These are phyloP conservation scores for Phenacoccus solenopsis DNA, from an alignment of 1,140 invertebrate species.

Conservation along the genomic window DNA sequence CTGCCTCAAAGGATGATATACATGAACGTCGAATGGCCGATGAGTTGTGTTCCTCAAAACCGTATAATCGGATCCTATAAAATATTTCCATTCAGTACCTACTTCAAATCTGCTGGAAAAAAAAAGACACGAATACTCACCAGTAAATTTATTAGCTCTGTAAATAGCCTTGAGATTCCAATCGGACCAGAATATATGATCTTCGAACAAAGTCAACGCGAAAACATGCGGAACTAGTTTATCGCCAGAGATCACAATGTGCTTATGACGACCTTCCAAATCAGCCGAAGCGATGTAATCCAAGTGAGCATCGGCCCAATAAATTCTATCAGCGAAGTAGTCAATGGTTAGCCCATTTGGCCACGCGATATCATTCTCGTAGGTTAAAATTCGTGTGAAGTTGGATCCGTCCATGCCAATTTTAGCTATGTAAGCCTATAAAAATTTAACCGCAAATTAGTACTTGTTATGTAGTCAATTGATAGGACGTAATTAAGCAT, in stretches of 20 bases:
- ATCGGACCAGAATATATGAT: constrained; percentile 94
- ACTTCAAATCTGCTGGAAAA: not conserved
- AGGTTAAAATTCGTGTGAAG: constrained; percentile 75
- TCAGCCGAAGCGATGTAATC: constrained; percentile 93
- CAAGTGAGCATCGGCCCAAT: constrained; percentile 96
- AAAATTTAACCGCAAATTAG: too few relatives aligned
- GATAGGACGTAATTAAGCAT: too few relatives aligned
- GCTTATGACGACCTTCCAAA: constrained; percentile 73
- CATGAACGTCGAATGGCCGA: constrained; percentile 84
- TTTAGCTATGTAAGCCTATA: constrained; percentile 87
- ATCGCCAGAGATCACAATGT: constrained; percentile 63
- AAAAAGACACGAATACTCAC: constrained; percentile 30
- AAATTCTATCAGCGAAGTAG: constrained; percentile 86
- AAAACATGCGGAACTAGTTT: constrained; percentile 81
- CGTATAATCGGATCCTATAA: constrained; percentile 46
- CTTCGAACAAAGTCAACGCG: constrained; percentile 85
- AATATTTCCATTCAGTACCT: not conserved
- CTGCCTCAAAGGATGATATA: constrained; percentile 75
- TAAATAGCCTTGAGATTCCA: constrained; percentile 88
- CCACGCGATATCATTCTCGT: constrained; percentile 93
- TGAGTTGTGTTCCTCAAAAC: constrained; percentile 83
- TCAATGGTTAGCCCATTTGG: constrained; percentile 96
- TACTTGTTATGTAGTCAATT: too few relatives aligned
- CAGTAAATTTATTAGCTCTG: constrained; percentile 78
- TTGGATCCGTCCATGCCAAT: constrained; percentile 95